Base-by-base conservation (phyloP, 2,797 vertebrate genomes). In the Sorex maritimensis region DNA sequence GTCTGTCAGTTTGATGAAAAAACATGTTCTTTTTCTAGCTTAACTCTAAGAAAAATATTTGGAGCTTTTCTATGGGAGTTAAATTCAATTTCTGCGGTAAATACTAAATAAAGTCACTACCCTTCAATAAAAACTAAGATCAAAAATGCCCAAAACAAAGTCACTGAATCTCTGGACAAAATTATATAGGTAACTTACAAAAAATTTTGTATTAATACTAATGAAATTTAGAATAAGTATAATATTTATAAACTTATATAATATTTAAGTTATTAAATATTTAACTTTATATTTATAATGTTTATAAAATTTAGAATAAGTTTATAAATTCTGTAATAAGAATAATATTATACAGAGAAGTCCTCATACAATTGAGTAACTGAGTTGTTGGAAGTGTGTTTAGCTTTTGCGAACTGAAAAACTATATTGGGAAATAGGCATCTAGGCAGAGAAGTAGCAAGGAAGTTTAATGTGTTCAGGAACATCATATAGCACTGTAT, bases 21-120 rank as follows among this genome's bases (percentile, higher is more conserved):
- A 87, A 67, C 23, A 72, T 63, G 34, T 9, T 71, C 5, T 86
- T 96, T 75, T 91, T 19, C 69, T 58, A 81, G 73, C 91, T 79
- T 84, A 88, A 73, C 34, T 44, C 77, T 88, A 86, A 74, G 73
- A 83, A 75, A 88, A 63, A n/a, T 84, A 77, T 49, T 44, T 74
- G 58, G 24, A 11, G 73, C n/a, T 79, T 85, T 92, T 75, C 44
- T 79, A 46, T 90, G 38, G 41, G 58, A 34, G 15, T 92, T 90
- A 93, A 85, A 46, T 68, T 46, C 12, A 49, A 61, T 71, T 1
- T 0, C 19, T 86, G 58, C 1, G 24, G 65, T 81, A 74, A 92
- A 68, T 28, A 26, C 5, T 65, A 14, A 75, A 12, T 61, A 5
- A 67, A 71, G 30, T 14, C 67, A 72, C 10, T 5, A 65, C 58